These are phyloP conservation scores for Stomatorhinus ivindoensis DNA, from an alignment of 2,113 vertebrate genomes.

Conservation along the genomic window DNA sequence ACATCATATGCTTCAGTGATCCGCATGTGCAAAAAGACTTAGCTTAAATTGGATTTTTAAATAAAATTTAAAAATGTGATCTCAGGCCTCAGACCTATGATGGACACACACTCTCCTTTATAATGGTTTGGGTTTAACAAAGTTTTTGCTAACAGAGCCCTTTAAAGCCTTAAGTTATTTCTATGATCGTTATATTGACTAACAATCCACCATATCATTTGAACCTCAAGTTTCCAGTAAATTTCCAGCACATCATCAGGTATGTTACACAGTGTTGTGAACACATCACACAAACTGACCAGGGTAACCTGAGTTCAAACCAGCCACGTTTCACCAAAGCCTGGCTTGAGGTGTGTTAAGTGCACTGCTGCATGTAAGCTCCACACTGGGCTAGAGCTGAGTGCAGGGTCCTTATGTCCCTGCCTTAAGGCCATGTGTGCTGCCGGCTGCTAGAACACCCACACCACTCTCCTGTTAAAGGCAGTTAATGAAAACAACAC, in stretches of 20 bases:
- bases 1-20: background rate
- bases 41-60: slow-evolving; percentile 10
- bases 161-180: background rate
- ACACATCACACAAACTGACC: background rate
- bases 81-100: background rate
- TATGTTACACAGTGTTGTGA: background rate
- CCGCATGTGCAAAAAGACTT: background rate
- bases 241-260: background rate
- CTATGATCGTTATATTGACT: background rate
- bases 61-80: background rate
- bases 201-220: background rate
- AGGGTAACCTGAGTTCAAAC: background rate
- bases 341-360: background rate
- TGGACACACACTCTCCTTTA: background rate
- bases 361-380: background rate
- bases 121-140: background rate
- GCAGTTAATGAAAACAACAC: background rate
- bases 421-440: background rate
- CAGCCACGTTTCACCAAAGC: background rate
- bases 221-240: background rate
- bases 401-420: background rate
- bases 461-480: background rate
- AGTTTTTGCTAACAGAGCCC: background rate
- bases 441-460: background rate
- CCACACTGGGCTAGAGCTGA: background rate